Conservation (phyloP, 92 coral and sea anemone species). For the Porites divaricata region DNA sequence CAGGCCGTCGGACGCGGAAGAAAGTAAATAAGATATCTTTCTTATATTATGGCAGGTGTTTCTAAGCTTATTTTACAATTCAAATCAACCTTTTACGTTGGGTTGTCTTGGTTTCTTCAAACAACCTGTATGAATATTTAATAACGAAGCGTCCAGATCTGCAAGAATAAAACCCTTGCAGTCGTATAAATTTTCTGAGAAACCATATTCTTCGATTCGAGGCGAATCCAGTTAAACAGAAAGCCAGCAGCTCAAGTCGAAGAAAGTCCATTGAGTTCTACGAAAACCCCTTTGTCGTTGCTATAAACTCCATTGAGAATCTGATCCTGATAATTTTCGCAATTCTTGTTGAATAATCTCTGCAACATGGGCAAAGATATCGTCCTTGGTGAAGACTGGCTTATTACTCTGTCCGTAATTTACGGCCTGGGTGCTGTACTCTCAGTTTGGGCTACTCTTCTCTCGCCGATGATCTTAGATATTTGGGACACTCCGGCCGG, state of each 20-base stretch:
- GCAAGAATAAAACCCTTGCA: background rate
- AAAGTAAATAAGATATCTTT: background rate
- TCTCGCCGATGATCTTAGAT: constrained; percentile 93
- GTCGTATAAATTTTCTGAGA: background rate
- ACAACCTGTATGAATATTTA: constrained; percentile 34
- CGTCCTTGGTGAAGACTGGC: constrained; percentile 98
- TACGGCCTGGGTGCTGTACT: constrained; percentile 92
- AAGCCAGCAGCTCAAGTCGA: background rate
- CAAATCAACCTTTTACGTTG: constrained; percentile 11
- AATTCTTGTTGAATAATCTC: background rate
- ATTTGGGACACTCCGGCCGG: constrained; percentile 99
- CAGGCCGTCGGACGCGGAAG: background rate
- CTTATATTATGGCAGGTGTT: constrained; percentile 25
- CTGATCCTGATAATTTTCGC: background rate
- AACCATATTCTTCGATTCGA: background rate
- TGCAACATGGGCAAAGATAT: constrained; percentile 63
- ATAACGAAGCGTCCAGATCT: constrained; percentile 10
- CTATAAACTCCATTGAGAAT: background rate
- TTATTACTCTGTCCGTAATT: constrained; percentile 91
- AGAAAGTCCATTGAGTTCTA: background rate
- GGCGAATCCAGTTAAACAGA: background rate
- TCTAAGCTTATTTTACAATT: constrained; percentile 15
- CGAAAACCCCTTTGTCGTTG: background rate
- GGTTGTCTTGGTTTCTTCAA: constrained; percentile 53
- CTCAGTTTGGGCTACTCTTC: constrained; percentile 91